Evolutionary conservation across 64 coral and sea anemone genomes (phyloP).

Genomic region (Porites australiensis): DNA sequence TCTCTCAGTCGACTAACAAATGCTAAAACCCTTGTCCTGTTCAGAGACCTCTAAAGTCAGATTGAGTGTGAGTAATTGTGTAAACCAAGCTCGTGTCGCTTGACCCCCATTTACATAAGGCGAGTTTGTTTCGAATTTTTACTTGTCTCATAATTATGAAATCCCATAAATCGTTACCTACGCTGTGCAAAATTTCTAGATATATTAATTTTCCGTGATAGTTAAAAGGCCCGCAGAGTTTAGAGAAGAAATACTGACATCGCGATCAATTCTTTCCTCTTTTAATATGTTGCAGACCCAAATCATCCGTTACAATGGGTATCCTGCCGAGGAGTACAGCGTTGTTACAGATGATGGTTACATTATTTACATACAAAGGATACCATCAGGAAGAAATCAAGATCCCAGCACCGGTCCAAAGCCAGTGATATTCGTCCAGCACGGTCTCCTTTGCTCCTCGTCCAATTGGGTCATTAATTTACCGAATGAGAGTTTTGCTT

Average conservation of each 20-base stretch:
- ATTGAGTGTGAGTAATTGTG: too few relatives aligned
- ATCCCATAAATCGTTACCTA: too few relatives aligned
- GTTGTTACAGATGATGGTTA: slow-evolving; percentile 90
- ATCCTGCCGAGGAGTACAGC: slow-evolving; percentile 86
- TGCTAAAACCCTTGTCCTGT: too few relatives aligned
- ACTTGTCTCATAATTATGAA: too few relatives aligned
- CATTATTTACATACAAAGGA: slow-evolving; percentile 81
- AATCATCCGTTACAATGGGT: slow-evolving; percentile 89
- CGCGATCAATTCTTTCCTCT: neutral
- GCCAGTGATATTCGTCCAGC: slow-evolving; percentile 69
- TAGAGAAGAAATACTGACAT: too few relatives aligned
- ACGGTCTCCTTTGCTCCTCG: slow-evolving; percentile 65
- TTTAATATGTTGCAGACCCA: slow-evolving; percentile 69
- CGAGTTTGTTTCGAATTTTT: too few relatives aligned
- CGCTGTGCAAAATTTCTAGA: too few relatives aligned
- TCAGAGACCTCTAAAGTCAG: too few relatives aligned
- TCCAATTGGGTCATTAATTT: slow-evolving; percentile 85
- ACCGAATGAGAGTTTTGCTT: slow-evolving; percentile 79
- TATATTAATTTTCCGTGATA: too few relatives aligned
- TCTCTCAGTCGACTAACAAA: too few relatives aligned
- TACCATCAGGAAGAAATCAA: slow-evolving; percentile 68
- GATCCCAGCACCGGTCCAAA: neutral
- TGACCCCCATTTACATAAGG: too few relatives aligned
- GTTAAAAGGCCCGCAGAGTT: neutral
- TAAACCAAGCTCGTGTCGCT: too few relatives aligned